Conservation (phyloP, 2,797 vertebrate genomes). For the Diplodus puntazzo region DNA sequence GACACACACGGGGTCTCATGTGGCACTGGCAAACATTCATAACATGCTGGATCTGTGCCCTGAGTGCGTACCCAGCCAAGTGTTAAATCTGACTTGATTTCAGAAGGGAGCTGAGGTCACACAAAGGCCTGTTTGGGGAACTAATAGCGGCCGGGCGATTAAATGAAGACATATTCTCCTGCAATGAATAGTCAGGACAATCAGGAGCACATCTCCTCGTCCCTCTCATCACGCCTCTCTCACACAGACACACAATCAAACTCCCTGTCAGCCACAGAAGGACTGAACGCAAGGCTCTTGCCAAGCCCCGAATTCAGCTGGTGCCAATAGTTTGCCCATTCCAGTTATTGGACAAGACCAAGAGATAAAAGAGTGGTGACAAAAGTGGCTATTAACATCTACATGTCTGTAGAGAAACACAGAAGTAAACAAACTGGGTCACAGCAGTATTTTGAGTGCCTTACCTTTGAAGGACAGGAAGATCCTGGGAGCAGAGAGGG, state of each 20-base stretch:
- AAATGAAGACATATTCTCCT: conserved; percentile 71
- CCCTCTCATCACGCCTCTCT: conserved; percentile 42
- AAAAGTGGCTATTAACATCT: conserved; percentile 16
- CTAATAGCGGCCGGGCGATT: conserved; percentile 60
- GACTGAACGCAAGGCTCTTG: conserved; percentile 28
- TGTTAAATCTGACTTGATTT: conserved; percentile 83
- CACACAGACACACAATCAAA: conserved; percentile 58
- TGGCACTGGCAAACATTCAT: conserved; percentile 76
- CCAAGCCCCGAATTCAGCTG: conserved; percentile 44
- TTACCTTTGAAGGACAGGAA: conserved; percentile 91
- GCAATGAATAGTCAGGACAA: conserved; percentile 60
- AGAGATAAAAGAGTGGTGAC: conserved; percentile 21
- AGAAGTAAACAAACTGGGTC: conserved; percentile 33
- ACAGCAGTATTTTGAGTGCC: conserved; percentile 33
- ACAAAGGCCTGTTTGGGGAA: conserved; percentile 72
- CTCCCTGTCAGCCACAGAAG: conserved; percentile 41
- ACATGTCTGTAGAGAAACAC: conserved; percentile 24
- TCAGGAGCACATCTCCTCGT: conserved; percentile 60
- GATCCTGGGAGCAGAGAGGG: conserved; percentile 86
- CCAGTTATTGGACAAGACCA: conserved; percentile 16
- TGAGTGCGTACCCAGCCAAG: conserved; percentile 71
- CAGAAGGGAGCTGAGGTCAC: conserved; percentile 70
- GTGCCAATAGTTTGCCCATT: conserved; percentile 56
- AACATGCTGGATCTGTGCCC: conserved; percentile 70
- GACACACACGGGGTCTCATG: conserved; percentile 70